phyloP scores from a whole-genome alignment of 2,113 vertebrate genomes.

The Tapirus terrestris region DNA sequence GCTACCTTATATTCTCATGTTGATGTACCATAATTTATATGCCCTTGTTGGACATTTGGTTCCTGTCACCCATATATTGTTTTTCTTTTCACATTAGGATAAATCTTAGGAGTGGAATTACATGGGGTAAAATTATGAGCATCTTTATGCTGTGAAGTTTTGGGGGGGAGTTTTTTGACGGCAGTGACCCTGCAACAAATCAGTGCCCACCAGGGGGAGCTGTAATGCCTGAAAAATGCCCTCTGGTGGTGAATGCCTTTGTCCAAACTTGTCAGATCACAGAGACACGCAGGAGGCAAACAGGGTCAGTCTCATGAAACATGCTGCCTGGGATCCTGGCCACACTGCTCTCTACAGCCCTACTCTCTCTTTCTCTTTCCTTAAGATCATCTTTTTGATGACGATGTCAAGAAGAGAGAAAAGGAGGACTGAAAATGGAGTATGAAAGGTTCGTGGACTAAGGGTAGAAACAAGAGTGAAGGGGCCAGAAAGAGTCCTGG shows the following conservation, averaged over 20 bases:
- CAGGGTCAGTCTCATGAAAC: not conserved
- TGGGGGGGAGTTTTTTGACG: not conserved
- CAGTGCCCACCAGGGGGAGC: not conserved
- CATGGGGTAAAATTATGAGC: not conserved
- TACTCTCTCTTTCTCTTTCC: not conserved
- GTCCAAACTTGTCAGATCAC: not conserved
- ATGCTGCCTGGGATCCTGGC: not conserved
- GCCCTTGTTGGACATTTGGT: not conserved
- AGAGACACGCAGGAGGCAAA: rapidly evolving
- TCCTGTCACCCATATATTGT: no score
- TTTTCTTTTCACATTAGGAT: not conserved
- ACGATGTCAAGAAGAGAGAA: not conserved
- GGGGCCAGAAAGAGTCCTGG: not conserved
- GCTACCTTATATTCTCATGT: not conserved
- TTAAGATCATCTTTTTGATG: not conserved
- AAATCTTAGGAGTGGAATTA: not conserved
- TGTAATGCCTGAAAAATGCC: not conserved
- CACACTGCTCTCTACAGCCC: not conserved
- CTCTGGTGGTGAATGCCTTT: not conserved
- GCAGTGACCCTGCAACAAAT: not conserved
- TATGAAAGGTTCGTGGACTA: not conserved
- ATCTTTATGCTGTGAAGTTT: not conserved
- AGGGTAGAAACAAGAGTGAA: not conserved
- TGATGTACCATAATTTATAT: not conserved
- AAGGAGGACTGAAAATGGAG: not conserved